A percentile compares a stretch with the other conserved stretches of the same genome.
Evolutionary conservation across 2,888 invertebrate genomes (phyloP).

Genomic region (Strigamia maritima): DNA sequence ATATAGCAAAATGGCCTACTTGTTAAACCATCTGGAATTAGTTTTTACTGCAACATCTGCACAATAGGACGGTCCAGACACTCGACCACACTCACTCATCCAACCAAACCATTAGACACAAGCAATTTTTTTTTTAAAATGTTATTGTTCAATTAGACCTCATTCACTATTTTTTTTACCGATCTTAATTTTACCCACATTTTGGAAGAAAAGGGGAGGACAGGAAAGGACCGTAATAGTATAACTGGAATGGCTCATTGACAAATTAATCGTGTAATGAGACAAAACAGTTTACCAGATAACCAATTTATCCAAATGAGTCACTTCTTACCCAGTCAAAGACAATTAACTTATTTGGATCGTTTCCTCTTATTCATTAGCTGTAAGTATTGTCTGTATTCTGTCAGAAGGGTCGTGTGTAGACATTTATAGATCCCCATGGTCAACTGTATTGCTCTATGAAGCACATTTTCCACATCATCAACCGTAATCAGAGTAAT

Average conservation of each 20-base stretch:
- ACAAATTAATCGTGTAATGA: background rate
- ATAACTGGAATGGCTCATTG: background rate
- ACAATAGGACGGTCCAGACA: conserved; percentile 10
- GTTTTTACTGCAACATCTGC: conserved; percentile 14
- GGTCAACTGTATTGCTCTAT: conserved; percentile 12
- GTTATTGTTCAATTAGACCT: background rate
- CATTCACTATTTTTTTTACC: background rate
- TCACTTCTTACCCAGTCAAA: background rate
- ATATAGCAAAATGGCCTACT: conserved; percentile 28
- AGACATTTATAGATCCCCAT: conserved; percentile 19
- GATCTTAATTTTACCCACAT: background rate
- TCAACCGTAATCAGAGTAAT: background rate
- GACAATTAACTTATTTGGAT: conserved; percentile 26
- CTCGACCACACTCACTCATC: conserved; percentile 4
- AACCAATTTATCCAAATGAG: conserved; percentile 11
- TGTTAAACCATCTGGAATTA: conserved; percentile 34
- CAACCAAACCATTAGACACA: conserved; percentile 21
- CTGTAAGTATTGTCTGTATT: background rate
- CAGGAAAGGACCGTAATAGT: background rate
- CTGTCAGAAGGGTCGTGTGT: background rate
- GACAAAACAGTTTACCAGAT: conserved; percentile 9
- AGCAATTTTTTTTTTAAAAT: conserved; percentile 28
- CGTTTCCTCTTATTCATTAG: conserved; percentile 29
- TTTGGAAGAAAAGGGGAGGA: background rate
- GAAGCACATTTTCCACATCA: conserved; percentile 5